Percentiles rank a stretch among this genome's conserved stretches.
Evolutionary conservation across 2,797 vertebrate species (phyloP).

Genomic region (Syngnathus rostellatus): DNA sequence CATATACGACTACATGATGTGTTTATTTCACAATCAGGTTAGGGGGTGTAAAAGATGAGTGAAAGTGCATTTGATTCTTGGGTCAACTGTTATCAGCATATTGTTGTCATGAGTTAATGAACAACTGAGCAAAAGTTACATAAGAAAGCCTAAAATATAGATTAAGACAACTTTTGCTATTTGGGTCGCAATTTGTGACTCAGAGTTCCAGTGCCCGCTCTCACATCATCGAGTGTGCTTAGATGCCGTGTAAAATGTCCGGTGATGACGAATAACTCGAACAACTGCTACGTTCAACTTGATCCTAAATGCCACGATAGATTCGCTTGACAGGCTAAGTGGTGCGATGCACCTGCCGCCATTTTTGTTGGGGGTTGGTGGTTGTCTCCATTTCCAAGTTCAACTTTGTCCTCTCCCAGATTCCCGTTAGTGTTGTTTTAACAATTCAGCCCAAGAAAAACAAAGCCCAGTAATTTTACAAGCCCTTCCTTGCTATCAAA

Average conservation of each 20-base stretch:
- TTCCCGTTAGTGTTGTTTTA: background rate
- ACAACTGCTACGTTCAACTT: background rate
- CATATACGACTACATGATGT: background rate
- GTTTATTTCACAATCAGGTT: background rate
- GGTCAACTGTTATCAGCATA: constrained; percentile 6
- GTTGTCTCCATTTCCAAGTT: background rate
- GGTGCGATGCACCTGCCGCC: background rate
- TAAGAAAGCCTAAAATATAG: constrained; percentile 4
- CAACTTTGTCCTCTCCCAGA: background rate
- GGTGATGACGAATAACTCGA: background rate
- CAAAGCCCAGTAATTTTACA: constrained; percentile 2
- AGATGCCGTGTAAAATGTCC: background rate
- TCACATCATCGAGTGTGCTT: background rate
- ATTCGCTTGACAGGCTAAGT: background rate
- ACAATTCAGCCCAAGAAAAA: background rate
- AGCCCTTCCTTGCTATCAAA: background rate
- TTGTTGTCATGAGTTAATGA: constrained; percentile 34
- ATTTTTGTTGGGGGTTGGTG: background rate
- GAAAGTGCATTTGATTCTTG: background rate
- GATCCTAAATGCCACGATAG: background rate
- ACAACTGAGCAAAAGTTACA: constrained; percentile 22
- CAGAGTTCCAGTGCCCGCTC: background rate
- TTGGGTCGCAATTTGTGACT: background rate
- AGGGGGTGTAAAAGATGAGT: background rate
- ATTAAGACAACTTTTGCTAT: background rate